phyloP scores from a whole-genome alignment of 2,797 vertebrate species.

The Muscicapa striata region DNA sequence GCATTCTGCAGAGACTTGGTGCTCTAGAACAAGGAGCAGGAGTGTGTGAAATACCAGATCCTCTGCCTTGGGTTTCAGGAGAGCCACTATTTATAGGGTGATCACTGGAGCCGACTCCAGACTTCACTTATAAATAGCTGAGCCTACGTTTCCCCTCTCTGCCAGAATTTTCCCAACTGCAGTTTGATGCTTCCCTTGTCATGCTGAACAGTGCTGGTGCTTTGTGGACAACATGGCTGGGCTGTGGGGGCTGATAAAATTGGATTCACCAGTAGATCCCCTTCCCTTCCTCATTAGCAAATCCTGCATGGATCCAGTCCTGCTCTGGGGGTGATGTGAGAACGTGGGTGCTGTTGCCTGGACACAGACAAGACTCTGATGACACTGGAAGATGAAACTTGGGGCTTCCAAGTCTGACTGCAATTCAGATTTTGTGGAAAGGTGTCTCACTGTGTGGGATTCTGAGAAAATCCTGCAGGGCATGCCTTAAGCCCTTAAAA shows the following conservation, averaged over 20 bases:
- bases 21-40: background rate
- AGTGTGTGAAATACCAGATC: background rate
- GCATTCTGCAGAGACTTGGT: background rate
- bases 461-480: background rate
- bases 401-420: background rate
- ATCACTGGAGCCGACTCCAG: conserved; percentile 24
- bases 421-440: background rate
- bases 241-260: background rate
- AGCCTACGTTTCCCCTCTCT: background rate
- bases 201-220: background rate
- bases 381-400: background rate
- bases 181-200: background rate
- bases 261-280: background rate
- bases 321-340: background rate
- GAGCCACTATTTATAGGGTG: conserved; percentile 26
- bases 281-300: background rate
- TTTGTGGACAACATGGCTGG: background rate
- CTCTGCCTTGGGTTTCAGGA: background rate
- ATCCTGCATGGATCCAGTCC: background rate
- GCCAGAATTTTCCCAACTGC: background rate
- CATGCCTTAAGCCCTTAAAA: background rate
- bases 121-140: conserved; percentile 41
- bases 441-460: background rate
- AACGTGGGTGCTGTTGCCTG: background rate
- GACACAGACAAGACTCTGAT: background rate